Evolutionary conservation across 2,888 invertebrate species (phyloP), one percentile per base, ranked within the genome.

Genomic region (Diaperis boleti): DNA sequence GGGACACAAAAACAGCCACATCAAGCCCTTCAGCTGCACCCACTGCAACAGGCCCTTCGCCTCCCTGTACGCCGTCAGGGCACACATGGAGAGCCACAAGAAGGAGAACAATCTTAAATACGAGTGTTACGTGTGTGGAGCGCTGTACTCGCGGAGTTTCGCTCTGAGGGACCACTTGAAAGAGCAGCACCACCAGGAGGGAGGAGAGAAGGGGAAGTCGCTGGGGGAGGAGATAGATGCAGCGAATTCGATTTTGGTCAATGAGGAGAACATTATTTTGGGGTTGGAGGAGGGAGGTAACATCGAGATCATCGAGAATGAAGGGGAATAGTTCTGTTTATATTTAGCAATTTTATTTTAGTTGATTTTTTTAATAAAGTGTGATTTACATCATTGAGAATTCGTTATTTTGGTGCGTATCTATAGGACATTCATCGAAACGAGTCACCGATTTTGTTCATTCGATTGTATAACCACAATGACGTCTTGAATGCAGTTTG

Each of bases 1-100:
- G 1, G 92, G 91, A 0, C 92, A 92, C 70, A 92, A 89, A 78
- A 92, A 92, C 75, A 90, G 90, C 5, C 92, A 92, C 72, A 91
- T 89, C 0, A 92, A 92, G 76, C 92, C 92, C 0, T 92, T 91
- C 74, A 86, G 88, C 1, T 92, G 92, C 71, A 88, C 87, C 5
- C 88, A 89, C 69, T 92, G 92, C 74, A 89, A 89, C 76, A 84
- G 92, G 52, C 92, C 92, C 0, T 92, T 92, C 75, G 89, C 92
- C 1, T 91, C 92, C 0, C 78, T 92, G 13, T 92, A 92, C 76
- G 90, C 91, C 0, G 91, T 92, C 0, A 86, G 90, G 44, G 85
- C 88, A 1, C 92, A 92, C 75, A 91, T 91, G 82, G 88, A 90
- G 72, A 89, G 89, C 0, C 92, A 92, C 76, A 84, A 86, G 66